phyloP scores from a whole-genome alignment of 2,797 vertebrate species.

The Cichlasoma orientale region DNA sequence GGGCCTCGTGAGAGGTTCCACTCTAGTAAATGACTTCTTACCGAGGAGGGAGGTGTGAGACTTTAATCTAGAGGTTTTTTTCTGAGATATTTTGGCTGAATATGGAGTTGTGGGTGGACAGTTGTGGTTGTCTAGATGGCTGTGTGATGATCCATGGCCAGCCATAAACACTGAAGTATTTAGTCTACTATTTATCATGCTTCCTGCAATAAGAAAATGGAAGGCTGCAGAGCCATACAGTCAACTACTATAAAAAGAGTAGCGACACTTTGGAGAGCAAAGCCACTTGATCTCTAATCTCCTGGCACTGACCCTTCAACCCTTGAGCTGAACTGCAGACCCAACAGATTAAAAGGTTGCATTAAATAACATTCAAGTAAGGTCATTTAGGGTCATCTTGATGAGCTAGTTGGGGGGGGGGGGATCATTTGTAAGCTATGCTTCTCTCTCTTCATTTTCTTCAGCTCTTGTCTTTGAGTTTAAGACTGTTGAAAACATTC shows the following conservation, averaged over 20 bases:
- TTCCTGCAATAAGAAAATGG: constrained; percentile 53
- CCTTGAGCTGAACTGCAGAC: constrained; percentile 7
- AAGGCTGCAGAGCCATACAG: constrained; percentile 45
- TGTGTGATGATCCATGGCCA: constrained; percentile 16
- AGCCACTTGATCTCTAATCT: constrained; percentile 44
- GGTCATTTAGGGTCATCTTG: not conserved
- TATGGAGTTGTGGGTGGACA: not conserved
- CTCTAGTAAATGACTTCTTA: constrained; percentile 39
- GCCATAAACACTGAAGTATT: constrained; percentile 31
- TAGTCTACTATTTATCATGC: constrained; percentile 24
- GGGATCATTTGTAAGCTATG: too few relatives aligned
- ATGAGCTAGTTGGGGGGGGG: not conserved
- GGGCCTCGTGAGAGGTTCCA: constrained; percentile 30
- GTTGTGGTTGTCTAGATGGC: not conserved
- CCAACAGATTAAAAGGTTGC: constrained; percentile 32
- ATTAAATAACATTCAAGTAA: constrained; percentile 19
- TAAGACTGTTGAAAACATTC: not conserved
- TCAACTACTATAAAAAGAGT: constrained; percentile 36
- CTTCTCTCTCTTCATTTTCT: too few relatives aligned
- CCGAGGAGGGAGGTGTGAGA: constrained; percentile 25
- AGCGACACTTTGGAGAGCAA: constrained; percentile 20
- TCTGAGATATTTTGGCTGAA: constrained; percentile 17
- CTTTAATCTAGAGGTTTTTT: constrained; percentile 22
- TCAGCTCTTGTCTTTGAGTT: not conserved
- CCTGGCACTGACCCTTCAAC: constrained; percentile 21